A percentile compares a stretch with the other conserved stretches of the same genome.
Conservation (phyloP, 2,113 vertebrate species). For the Centrocercus urophasianus region DNA sequence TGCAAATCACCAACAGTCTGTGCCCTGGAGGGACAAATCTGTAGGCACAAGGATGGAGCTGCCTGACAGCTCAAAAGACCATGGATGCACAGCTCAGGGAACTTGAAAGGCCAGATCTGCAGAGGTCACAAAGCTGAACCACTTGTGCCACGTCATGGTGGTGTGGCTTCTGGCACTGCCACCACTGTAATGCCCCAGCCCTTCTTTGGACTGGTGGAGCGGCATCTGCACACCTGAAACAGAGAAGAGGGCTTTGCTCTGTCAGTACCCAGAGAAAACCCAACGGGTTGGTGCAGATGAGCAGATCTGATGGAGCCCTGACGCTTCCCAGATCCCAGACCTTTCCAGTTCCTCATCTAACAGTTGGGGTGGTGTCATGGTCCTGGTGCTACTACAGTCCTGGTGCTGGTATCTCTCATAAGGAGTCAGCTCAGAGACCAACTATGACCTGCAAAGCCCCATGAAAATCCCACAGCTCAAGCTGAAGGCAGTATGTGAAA, state of each 20-base stretch:
- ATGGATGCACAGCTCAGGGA: neutral
- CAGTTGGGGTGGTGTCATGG: neutral
- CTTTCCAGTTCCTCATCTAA: neutral
- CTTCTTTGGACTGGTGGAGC: neutral
- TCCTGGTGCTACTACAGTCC: neutral
- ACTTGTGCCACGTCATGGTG: fast-evolving
- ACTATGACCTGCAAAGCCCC: neutral
- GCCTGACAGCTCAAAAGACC: neutral
- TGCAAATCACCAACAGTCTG: neutral
- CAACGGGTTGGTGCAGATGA: neutral
- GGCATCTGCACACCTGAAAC: neutral
- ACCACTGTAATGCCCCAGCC: neutral
- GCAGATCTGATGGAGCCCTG: neutral
- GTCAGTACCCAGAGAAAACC: neutral
- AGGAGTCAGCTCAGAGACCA: neutral
- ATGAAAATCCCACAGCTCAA: neutral
- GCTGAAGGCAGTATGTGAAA: neutral
- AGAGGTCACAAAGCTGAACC: neutral
- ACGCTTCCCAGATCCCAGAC: neutral
- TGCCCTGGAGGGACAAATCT: neutral
- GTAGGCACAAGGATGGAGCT: neutral
- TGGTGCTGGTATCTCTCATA: fast-evolving
- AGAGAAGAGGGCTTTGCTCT: neutral
- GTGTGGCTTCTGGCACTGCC: neutral
- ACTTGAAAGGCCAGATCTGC: neutral